Evolutionary conservation across 1,140 invertebrate species (phyloP).

Genomic region (Hyles vespertilio): DNA sequence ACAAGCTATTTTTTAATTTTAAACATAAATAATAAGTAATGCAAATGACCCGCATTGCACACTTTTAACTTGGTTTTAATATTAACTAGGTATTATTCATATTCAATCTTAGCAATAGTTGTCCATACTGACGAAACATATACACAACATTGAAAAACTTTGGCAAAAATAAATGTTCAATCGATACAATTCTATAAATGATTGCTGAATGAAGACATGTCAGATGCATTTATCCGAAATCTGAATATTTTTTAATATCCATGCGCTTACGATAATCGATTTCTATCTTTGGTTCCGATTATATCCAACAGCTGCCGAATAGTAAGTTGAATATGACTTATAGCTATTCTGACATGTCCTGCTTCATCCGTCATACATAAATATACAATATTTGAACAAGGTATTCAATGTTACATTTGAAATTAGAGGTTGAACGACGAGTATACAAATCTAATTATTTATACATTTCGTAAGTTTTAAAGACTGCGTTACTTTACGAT

Average conservation of each 20-base stretch:
- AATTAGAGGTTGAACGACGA: slow-evolving; percentile 17
- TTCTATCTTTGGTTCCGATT: no score
- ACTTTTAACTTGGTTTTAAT: slow-evolving; percentile 67
- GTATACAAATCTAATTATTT: slow-evolving; percentile 25
- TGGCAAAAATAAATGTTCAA: slow-evolving; percentile 29
- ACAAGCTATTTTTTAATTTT: slow-evolving; percentile 70
- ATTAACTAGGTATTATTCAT: slow-evolving; percentile 66
- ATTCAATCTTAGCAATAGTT: slow-evolving; percentile 65
- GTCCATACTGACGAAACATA: slow-evolving; percentile 61
- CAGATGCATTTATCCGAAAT: slow-evolving; percentile 28
- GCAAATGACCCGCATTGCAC: slow-evolving; percentile 74
- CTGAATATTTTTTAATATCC: no score
- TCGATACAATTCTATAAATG: slow-evolving; percentile 20
- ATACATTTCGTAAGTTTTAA: slow-evolving; percentile 10
- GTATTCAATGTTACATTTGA: slow-evolving; percentile 1
- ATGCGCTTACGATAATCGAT: no score
- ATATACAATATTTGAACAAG: no score
- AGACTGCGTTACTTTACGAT: slow-evolving; percentile 10
- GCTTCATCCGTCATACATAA: no score
- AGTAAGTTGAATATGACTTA: no score
- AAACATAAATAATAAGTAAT: slow-evolving; percentile 73
- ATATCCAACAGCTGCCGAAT: no score
- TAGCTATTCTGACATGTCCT: no score
- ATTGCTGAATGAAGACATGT: slow-evolving; percentile 42
- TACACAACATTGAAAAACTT: slow-evolving; percentile 58